phyloP scores from a whole-genome alignment of 2,888 invertebrate genomes.

The Clivina fossor region DNA sequence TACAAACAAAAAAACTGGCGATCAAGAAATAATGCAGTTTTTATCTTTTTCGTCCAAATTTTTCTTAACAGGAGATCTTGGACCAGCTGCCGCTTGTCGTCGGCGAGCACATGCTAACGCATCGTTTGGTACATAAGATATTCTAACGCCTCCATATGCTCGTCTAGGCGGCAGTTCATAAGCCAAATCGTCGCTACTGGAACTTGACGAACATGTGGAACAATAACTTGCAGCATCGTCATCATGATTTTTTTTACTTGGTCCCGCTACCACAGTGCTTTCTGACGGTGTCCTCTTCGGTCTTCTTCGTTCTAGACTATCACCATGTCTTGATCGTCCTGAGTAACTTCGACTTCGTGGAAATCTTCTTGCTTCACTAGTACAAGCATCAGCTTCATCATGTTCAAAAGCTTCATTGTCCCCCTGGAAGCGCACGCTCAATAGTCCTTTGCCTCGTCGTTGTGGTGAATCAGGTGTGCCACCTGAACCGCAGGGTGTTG shows the following conservation, averaged over 20 bases:
- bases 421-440: conserved; percentile 60
- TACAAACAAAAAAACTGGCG: conserved; percentile 8
- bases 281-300: conserved; percentile 50
- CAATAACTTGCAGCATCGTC: conserved; percentile 80
- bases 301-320: conserved; percentile 47
- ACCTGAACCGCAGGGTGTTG: conserved; percentile 41
- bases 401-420: conserved; percentile 55
- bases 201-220: conserved; percentile 85
- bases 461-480: conserved; percentile 51
- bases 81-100: conserved; percentile 56
- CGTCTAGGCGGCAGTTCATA: conserved; percentile 82
- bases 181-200: conserved; percentile 84
- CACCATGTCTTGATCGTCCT: conserved; percentile 52
- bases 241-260: conserved; percentile 50
- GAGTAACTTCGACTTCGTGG: conserved; percentile 60
- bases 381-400: conserved; percentile 50
- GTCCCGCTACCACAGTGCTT: conserved; percentile 44
- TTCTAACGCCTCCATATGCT: conserved; percentile 84
- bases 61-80: conserved; percentile 51
- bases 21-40: conserved; percentile 87
- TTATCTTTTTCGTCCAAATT: conserved; percentile 66
- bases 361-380: conserved; percentile 48
- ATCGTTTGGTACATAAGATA: conserved; percentile 92
- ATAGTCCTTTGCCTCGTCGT: conserved; percentile 50
- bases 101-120: conserved; percentile 80